phyloP scores from a whole-genome alignment of 2,113 vertebrate species.

The Caranx ignobilis region DNA sequence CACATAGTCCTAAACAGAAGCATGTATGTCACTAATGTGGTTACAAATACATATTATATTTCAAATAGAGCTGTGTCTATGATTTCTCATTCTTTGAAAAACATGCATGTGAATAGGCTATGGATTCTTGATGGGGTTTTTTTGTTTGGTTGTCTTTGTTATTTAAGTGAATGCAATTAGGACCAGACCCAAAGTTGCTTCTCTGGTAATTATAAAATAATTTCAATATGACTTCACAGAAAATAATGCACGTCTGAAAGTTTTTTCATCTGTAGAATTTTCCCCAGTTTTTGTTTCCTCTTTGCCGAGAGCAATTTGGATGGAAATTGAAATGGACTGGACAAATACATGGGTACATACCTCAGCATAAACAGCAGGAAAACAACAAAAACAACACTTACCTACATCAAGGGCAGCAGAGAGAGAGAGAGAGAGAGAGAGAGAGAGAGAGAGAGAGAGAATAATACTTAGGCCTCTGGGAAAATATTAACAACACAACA shows the following conservation, averaged over 20 bases:
- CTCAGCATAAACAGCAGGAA: slow-evolving; percentile 25
- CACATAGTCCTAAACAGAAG: background rate
- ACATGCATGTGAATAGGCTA: background rate
- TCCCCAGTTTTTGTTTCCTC: slow-evolving; percentile 5
- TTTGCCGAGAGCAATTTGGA: slow-evolving; percentile 37
- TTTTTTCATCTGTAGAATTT: slow-evolving; percentile 6
- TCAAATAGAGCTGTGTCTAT: background rate
- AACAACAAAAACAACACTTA: slow-evolving; percentile 64
- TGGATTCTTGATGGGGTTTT: no score
- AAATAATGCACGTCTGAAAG: background rate
- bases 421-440: no score
- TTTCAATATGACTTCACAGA: background rate
- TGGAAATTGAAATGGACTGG: slow-evolving; percentile 34
- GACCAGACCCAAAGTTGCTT: background rate
- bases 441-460: slow-evolving; percentile 8
- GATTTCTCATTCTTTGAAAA: background rate
- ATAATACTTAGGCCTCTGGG: slow-evolving; percentile 22
- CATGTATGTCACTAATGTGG: background rate
- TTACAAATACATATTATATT: background rate
- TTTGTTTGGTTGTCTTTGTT: background rate
- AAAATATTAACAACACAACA: slow-evolving; percentile 38
- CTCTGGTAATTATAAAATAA: background rate
- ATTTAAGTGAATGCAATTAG: background rate
- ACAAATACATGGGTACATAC: slow-evolving; percentile 22
- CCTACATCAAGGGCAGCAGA: slow-evolving; percentile 59